Conservation (phyloP, 2,113 vertebrate species). For the Lagopus muta region DNA sequence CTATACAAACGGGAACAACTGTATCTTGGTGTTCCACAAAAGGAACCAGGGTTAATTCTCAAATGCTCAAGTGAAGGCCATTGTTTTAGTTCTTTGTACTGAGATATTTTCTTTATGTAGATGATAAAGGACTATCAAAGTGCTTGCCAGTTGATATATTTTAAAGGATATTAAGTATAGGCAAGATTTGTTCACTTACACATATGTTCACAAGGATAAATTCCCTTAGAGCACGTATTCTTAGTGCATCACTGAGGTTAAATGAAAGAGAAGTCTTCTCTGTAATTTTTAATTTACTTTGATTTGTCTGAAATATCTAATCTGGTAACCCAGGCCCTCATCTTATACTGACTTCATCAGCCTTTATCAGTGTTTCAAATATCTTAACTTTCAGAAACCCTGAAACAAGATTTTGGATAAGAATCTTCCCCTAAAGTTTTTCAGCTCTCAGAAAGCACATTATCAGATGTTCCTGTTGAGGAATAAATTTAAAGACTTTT, state of each 20-base stretch:
- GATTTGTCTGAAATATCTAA: background rate
- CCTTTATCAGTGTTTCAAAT: conserved; percentile 21
- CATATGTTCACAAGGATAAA: background rate
- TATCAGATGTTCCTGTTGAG: background rate
- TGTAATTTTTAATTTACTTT: background rate
- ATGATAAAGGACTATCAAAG: background rate
- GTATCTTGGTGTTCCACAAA: background rate
- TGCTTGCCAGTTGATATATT: background rate
- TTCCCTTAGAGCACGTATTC: background rate
- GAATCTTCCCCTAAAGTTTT: background rate
- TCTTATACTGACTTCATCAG: conserved; percentile 13
- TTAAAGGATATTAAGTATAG: background rate
- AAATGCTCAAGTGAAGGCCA: background rate
- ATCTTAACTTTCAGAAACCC: conserved; percentile 9
- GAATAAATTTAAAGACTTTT: background rate
- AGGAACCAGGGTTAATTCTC: background rate
- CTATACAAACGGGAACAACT: fast-evolving
- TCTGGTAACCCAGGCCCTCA: background rate
- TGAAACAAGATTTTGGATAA: background rate
- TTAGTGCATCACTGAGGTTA: background rate
- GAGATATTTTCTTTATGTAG: background rate
- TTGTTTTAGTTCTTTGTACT: background rate
- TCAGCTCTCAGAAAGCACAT: background rate
- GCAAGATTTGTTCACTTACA: background rate
- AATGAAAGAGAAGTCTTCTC: background rate